Evolutionary conservation across 2,113 vertebrate genomes (phyloP), one percentile per base, ranked within the genome.

Genomic region (Eptatretus burgeri): DNA sequence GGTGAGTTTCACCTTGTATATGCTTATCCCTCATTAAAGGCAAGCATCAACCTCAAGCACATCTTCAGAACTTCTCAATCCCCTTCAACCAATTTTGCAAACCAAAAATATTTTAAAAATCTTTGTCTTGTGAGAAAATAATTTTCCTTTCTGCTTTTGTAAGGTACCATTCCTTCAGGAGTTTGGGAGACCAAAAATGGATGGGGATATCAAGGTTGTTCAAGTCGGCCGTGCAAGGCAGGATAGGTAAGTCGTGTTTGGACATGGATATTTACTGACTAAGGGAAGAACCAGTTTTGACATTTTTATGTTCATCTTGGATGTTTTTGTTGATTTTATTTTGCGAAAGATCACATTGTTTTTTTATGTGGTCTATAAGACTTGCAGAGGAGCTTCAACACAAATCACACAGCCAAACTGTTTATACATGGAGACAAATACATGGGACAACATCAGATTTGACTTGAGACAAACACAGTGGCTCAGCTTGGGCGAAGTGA

Each of bases 81-180:
- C 18, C 4, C 16, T 5, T 60, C 16, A 60, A n/a, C 16, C 16
- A n/a, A 18, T 5, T 16, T 18, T n/a, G 63, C 12, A n/a, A 13
- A 16, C 50, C 51, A 14, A 66, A 20, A 60, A 60, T 41, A 41
- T 41, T 41, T 41, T 41, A 7, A 5, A 41, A 41, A 41, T 41
- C 27, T 41, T 41, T 41, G 27, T 41, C 3, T 5, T 41, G 27
- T 41, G 27, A 41, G 27, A 41, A 41, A 41, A 5, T 41, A 2
- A 41, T 41, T 41, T 41, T 41, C 27, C 27, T 41, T 5, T 64
- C 66, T 71, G 63, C 20, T 70, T 41, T 65, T 69, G 69, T 69
- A 77, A 89, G 84, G 88, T 91, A 68, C 86, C 93, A 66, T 91
- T 82, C 62, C 78, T 95, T 75, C 85, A 85, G 72, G 85, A 95